Evolutionary conservation across 2,888 invertebrate genomes (phyloP), one percentile per base, ranked within the genome.

Genomic region (Agriopis aurantiaria): DNA sequence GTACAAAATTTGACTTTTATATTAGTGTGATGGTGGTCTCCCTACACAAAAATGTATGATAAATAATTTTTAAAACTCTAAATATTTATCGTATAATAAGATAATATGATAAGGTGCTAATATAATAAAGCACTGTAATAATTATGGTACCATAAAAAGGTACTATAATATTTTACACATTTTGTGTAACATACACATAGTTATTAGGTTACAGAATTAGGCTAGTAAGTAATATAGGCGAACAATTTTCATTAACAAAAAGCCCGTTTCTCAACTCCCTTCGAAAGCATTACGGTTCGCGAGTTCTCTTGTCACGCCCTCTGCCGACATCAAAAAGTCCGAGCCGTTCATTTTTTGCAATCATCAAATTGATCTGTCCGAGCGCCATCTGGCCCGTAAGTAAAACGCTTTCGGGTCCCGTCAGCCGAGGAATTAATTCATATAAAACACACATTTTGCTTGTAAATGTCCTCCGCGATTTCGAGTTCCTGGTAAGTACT

Each of bases 301-400:
- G 49, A 41, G 75, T 75, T 71, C 74, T 79, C 79, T 79, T 78
- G 80, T 80, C 81, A 80, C 79, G 83, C 82, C 78, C 70, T 70
- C 63, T 56, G 78, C 78, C 79, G 85, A 91, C 91, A 91, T 93
- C 91, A 93, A 92, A 92, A 91, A 92, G 89, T 89, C 86, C 83
- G 49, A 71, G 83, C 82, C 81, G 85, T 81, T 78, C 80, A 76
- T 87, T 93, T 93, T 93, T 94, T 90, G 91, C 92, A 94, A 94
- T 94, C 93, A 93, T 91, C 91, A 93, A 93, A 94, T 94, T 93
- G 93, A 94, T 92, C 91, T 91, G 89, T 91, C 91, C 93, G 90
- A 84, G 85, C 87, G 91, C 90, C 93, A 93, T 93, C 93, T 94
- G 94, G 93, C 88, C 92, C 92, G 90, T 91, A 86, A 93, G 91